A percentile compares a stretch with the other conserved stretches of the same genome.
Conservation (phyloP, 2,113 vertebrate species). For the Damaliscus lunatus region DNA sequence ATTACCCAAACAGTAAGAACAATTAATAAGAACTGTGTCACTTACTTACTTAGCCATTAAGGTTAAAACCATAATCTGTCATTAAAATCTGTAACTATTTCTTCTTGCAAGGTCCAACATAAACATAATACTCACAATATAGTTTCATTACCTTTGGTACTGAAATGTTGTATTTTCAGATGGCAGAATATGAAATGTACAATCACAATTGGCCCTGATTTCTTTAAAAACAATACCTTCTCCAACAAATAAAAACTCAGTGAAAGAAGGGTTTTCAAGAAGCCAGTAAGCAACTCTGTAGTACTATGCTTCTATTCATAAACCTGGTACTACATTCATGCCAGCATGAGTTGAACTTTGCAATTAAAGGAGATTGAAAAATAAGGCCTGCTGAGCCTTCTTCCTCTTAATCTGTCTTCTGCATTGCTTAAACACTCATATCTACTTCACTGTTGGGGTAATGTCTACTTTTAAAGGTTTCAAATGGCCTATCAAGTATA, state of each 20-base stretch:
- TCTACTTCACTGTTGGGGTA: slow-evolving; percentile 8
- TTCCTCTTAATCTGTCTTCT: background rate
- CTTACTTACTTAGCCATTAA: slow-evolving; percentile 64
- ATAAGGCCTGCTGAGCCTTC: background rate
- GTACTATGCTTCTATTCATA: slow-evolving; percentile 42
- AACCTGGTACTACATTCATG: slow-evolving; percentile 52
- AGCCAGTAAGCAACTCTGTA: slow-evolving; percentile 49
- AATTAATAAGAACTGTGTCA: slow-evolving; percentile 64
- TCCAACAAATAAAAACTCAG: slow-evolving; percentile 64
- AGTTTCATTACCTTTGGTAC: slow-evolving; percentile 45
- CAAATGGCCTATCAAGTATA: slow-evolving; percentile 48
- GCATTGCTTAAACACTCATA: background rate
- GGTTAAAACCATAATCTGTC: slow-evolving; percentile 56
- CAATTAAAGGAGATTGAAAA: slow-evolving; percentile 37
- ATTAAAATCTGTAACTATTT: slow-evolving; percentile 54
- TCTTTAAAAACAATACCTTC: slow-evolving; percentile 72
- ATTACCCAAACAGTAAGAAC: slow-evolving; percentile 53
- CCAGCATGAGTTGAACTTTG: background rate
- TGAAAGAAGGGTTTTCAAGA: slow-evolving; percentile 62
- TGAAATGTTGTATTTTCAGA: slow-evolving; percentile 55
- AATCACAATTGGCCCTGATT: slow-evolving; percentile 16
- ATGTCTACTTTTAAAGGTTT: slow-evolving; percentile 19
- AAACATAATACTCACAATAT: background rate
- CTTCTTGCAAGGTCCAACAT: slow-evolving; percentile 24
- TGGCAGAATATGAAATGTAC: slow-evolving; percentile 62